Base-by-base conservation (phyloP, 2,888 invertebrate genomes). In the Lochmaea capreae region DNA sequence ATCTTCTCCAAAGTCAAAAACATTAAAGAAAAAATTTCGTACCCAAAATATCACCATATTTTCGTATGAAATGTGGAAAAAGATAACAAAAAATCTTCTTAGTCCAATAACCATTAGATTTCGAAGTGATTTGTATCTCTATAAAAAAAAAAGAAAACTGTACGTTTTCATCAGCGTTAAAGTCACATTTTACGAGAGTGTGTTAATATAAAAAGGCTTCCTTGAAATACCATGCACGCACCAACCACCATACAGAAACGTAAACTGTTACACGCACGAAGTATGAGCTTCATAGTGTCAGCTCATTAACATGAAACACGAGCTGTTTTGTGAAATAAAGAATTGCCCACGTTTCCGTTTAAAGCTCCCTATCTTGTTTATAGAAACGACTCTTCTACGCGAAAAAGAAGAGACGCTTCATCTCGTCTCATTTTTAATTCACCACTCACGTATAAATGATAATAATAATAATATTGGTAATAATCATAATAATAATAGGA, bases 221-320 rank as follows among this genome's bases (percentile, higher is more conserved):
- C 63, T 72, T 73, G 49, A 54, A 58, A 73, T 22, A 33, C 14
- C 43, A 57, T 59, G 54, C 70, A 69, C 73, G 71, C 77, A 76
- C 74, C 43, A n/a, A 26, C 73, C 76, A 75, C 73, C 76, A 75
- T 26, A 61, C 22, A 67, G 12, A 71, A 76, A 52, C 65, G 75
- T 72, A 69, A 73, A 73, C 66, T 67, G 72, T 57, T 78, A 74
- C 76, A 78, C 78, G 76, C 78, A 75, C 71, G 72, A 72, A 33
- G 66, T 26, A 14, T 33, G 42, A 18, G 65, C 46, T 73, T 76
- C 74, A 57, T 63, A 66, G 76, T 67, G 74, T 75, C 76, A 77
- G 65, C 78, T 79, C 78, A 78, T 80, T 80, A 80, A 74, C 80
- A 78, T 80, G 78, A 77, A 79, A 79, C 78, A 79, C 77, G 76